Percentiles rank a stretch among this genome's conserved stretches.
These are phyloP conservation scores for Pristis pectinata DNA, from an alignment of 2,797 vertebrate genomes.

Conservation along the genomic window DNA sequence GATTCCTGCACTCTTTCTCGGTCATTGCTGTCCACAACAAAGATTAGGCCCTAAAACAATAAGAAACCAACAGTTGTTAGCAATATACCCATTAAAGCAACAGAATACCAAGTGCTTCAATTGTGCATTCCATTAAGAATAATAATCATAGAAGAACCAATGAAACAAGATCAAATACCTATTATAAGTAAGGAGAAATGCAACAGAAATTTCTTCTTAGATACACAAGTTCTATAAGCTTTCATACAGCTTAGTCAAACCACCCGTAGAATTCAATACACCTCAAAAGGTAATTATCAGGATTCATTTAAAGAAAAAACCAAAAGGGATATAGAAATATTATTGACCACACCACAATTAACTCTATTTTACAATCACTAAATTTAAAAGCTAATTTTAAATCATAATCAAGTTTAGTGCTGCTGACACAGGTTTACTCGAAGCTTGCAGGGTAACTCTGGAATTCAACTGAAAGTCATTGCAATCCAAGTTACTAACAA, in stretches of 20 bases:
- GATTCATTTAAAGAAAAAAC: not conserved
- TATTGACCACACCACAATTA: not conserved
- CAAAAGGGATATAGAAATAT: not conserved
- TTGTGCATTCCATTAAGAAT: not conserved
- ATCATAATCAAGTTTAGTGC: not conserved
- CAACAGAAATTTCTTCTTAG: not conserved
- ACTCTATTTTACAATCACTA: not conserved
- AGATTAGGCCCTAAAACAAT: constrained; percentile 71
- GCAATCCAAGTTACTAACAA: not conserved
- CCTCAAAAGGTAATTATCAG: not conserved
- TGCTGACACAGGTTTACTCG: not conserved
- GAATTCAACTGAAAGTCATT: not conserved
- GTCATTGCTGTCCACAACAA: constrained; percentile 83
- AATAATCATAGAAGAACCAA: not conserved
- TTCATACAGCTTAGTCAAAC: not conserved
- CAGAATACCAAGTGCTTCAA: not conserved
- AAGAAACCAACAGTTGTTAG: not conserved
- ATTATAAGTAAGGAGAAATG: not conserved
- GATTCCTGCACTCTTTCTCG: constrained; percentile 71
- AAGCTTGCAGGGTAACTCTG: not conserved
- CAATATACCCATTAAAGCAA: not conserved
- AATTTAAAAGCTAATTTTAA: not conserved
- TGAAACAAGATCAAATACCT: not conserved
- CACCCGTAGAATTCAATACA: not conserved
- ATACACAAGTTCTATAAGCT: not conserved